Conservation (phyloP, 35 echinoderm and acorn worm genomes). For the Nesometra sesokonis region DNA sequence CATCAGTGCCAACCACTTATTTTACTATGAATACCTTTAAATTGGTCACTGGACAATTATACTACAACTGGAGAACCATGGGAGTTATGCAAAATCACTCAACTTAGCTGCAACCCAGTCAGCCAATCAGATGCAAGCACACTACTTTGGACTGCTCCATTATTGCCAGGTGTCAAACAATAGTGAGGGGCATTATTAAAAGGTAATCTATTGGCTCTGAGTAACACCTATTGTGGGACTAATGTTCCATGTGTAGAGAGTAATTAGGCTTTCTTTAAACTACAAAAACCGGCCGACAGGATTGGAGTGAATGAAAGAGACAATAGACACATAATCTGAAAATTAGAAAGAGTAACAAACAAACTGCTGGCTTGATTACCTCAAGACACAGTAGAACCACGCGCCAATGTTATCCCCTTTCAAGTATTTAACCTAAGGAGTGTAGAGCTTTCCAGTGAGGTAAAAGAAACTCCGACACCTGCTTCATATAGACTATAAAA, state of each 20-base stretch:
- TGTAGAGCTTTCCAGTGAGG: neutral
- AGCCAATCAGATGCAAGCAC: neutral
- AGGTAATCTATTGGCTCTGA: neutral
- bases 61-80: neutral
- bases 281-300: neutral
- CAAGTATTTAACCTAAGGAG: neutral
- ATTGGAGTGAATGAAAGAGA: neutral
- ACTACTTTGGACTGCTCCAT: neutral
- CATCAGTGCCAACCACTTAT: neutral
- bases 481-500: neutral
- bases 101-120: neutral
- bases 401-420: neutral
- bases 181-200: neutral
- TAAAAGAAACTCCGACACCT: neutral
- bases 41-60: neutral
- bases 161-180: neutral
- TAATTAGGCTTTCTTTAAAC: neutral
- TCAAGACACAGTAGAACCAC: neutral
- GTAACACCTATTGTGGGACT: neutral
- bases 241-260: neutral
- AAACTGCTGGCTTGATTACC: neutral
- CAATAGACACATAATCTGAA: neutral
- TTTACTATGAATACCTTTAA: neutral
- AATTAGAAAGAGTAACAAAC: neutral
- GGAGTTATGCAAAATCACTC: neutral